Percentiles rank a stretch among this genome's conserved stretches.
Evolutionary conservation across 2,888 invertebrate genomes (phyloP).

Genomic region (Andrena haemorrhoa): DNA sequence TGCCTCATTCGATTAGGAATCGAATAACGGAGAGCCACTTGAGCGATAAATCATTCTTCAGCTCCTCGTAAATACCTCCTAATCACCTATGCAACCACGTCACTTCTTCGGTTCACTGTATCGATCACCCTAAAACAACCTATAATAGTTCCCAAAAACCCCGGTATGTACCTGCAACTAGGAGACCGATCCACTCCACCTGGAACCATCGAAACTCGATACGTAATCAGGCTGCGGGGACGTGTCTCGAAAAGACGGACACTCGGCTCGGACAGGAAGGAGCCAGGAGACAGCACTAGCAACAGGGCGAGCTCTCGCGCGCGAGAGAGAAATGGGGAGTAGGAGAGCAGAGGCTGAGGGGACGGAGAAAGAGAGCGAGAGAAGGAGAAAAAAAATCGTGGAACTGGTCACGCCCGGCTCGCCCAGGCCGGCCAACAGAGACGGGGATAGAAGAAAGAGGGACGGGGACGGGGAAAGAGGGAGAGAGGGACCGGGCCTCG

Average conservation of each 20-base stretch:
- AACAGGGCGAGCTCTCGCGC: neutral
- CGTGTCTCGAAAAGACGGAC: neutral
- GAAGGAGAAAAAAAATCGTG: conserved; percentile 58
- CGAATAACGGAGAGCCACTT: neutral
- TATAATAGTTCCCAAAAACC: no score
- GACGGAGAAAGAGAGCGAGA: neutral
- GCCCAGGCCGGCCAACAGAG: conserved; percentile 41
- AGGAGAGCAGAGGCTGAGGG: conserved; percentile 15
- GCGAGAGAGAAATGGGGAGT: neutral
- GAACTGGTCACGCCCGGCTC: conserved; percentile 73
- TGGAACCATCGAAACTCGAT: neutral
- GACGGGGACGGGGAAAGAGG: conserved; percentile 18
- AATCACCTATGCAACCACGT: neutral
- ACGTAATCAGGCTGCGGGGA: neutral
- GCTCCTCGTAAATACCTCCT: neutral
- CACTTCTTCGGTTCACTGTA: no score
- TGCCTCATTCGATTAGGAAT: neutral
- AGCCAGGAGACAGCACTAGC: neutral
- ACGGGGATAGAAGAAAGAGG: neutral
- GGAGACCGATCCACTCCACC: no score
- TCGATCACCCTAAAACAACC: no score
- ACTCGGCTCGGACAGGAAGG: neutral
- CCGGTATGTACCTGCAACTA: no score
- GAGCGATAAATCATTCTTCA: conserved; percentile 4
- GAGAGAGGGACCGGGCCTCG: conserved; percentile 42